Evolutionary conservation across 2,113 vertebrate genomes (phyloP).

Genomic region (Zapornia atra): DNA sequence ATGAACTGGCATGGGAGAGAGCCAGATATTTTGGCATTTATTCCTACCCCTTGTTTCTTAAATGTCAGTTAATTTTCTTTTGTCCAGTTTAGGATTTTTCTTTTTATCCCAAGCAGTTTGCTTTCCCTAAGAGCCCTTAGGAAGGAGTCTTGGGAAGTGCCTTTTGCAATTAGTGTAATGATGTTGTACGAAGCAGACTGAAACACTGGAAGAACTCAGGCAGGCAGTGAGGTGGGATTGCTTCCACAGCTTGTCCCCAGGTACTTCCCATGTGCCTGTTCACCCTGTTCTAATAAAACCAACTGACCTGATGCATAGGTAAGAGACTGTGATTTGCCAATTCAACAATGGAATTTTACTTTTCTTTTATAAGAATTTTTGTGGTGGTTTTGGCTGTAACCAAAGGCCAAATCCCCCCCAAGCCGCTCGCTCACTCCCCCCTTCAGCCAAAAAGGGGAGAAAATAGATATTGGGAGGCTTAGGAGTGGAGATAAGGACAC

Average conservation of each 20-base stretch:
- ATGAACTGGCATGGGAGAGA: not conserved
- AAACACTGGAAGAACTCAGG: not conserved
- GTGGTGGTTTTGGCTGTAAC: too few relatives aligned
- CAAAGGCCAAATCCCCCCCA: too few relatives aligned
- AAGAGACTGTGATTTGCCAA: not conserved
- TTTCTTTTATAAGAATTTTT: not conserved
- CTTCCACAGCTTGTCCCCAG: not conserved
- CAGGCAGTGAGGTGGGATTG: not conserved
- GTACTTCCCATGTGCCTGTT: not conserved
- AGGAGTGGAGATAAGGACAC: too few relatives aligned
- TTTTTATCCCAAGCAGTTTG: not conserved
- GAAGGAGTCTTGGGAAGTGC: not conserved
- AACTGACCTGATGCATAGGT: not conserved
- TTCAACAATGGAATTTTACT: not conserved
- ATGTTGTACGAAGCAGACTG: not conserved
- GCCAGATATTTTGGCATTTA: not conserved
- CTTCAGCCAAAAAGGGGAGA: too few relatives aligned
- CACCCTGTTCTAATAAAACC: not conserved
- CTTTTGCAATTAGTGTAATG: not conserved
- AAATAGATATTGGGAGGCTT: too few relatives aligned
- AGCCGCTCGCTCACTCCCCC: too few relatives aligned
- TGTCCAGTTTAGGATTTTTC: not conserved
- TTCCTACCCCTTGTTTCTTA: not conserved
- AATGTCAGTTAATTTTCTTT: not conserved
- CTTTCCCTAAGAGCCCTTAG: not conserved